Evolutionary conservation across 1,140 invertebrate genomes (phyloP).

Genomic region (Cyclina sinensis): DNA sequence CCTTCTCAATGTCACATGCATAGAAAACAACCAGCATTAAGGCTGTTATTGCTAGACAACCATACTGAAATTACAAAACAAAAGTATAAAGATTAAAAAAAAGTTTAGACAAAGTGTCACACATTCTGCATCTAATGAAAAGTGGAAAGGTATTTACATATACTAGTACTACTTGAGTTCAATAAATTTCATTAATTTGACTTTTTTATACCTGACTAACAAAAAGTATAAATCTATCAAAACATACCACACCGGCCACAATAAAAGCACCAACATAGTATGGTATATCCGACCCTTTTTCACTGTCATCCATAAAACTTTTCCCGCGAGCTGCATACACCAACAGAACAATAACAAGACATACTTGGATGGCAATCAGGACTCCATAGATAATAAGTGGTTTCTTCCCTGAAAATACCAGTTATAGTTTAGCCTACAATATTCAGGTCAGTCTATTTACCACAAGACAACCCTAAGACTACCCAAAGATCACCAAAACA

Average conservation of each 20-base stretch:
- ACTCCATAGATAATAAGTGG: background rate
- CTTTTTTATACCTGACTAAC: too few relatives aligned
- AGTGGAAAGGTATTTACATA: background rate
- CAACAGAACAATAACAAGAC: background rate
- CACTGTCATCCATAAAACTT: constrained; percentile 18
- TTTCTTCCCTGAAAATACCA: constrained; percentile 14
- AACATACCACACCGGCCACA: background rate
- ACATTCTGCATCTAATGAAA: too few relatives aligned
- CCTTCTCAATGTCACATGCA: background rate
- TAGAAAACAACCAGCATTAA: background rate
- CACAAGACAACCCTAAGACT: too few relatives aligned
- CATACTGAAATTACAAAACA: constrained; percentile 34
- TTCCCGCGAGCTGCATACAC: constrained; percentile 1
- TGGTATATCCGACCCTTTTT: background rate
- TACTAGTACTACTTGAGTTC: too few relatives aligned
- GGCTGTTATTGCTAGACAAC: background rate
- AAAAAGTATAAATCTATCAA: too few relatives aligned
- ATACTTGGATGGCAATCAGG: background rate
- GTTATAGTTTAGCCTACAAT: too few relatives aligned
- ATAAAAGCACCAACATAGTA: constrained; percentile 26
- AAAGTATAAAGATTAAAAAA: too few relatives aligned
- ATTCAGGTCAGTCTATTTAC: too few relatives aligned
- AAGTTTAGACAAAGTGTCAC: too few relatives aligned
- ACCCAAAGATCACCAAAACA: too few relatives aligned
- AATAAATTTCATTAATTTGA: too few relatives aligned